Conservation (phyloP, 2,888 invertebrate species). For the Mimas tiliae region DNA sequence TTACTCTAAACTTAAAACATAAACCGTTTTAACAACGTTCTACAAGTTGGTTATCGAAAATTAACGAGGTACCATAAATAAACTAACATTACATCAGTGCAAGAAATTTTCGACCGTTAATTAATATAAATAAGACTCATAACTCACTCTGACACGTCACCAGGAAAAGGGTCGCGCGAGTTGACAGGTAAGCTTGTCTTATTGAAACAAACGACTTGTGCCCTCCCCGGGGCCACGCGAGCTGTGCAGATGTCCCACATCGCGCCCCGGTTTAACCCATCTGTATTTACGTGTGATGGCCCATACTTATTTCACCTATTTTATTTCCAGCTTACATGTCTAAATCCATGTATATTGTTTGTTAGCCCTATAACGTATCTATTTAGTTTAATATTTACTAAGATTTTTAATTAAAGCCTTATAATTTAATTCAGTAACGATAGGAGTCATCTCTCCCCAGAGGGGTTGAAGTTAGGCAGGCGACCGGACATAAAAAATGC, state of each 20-base stretch:
- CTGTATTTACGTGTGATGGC: conserved; percentile 17
- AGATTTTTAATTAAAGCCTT: neutral
- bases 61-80: neutral
- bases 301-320: conserved; percentile 12
- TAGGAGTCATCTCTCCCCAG: no score
- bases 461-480: no score
- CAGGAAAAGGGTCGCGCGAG: conserved; percentile 50
- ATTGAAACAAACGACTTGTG: conserved; percentile 66
- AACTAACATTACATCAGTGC: neutral
- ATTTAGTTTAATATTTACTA: conserved; percentile 2
- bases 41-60: neutral
- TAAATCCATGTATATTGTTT: conserved; percentile 18
- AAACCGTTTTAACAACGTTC: neutral
- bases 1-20: neutral
- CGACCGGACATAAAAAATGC: no score
- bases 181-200: conserved; percentile 60
- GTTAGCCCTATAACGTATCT: neutral
- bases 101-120: conserved; percentile 51
- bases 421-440: neutral
- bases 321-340: conserved; percentile 5
- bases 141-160: conserved; percentile 48
- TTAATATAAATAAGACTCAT: conserved; percentile 63
- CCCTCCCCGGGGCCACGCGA: conserved; percentile 32
- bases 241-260: neutral
- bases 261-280: conserved; percentile 6